phyloP scores from a whole-genome alignment of 2,888 invertebrate genomes.

The Dryococelus australis region DNA sequence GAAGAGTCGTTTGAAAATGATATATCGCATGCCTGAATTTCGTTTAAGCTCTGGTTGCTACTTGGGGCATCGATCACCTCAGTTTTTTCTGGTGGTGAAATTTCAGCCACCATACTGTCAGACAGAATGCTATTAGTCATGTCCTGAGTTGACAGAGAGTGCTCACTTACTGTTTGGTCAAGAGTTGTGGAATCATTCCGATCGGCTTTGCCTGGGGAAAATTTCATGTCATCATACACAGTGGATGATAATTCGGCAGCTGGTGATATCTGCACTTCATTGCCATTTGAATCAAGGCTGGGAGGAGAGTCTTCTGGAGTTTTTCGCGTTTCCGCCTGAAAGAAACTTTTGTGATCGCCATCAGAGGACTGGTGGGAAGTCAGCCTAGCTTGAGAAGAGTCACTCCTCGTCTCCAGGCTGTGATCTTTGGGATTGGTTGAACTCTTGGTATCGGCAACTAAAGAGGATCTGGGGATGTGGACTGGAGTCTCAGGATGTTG shows the following conservation, averaged over 20 bases:
- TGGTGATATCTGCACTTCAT: neutral
- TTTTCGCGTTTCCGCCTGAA: neutral
- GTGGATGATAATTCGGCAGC: neutral
- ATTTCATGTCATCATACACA: too few relatives aligned
- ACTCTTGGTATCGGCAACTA: neutral
- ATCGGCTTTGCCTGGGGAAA: neutral
- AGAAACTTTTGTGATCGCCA: neutral
- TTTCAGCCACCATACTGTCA: constrained; percentile 33
- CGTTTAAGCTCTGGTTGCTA: neutral
- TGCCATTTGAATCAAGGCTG: too few relatives aligned
- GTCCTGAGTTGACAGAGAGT: constrained; percentile 50
- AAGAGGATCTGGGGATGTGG: neutral
- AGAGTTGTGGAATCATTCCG: constrained; percentile 39
- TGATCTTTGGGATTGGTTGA: neutral
- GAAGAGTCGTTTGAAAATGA: too few relatives aligned
- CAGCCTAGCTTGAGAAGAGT: neutral
- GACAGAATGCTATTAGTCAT: constrained; percentile 49
- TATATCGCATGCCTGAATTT: neutral
- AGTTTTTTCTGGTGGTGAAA: neutral
- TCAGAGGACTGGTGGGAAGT: neutral
- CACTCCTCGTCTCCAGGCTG: neutral
- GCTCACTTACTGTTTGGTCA: constrained; percentile 49
- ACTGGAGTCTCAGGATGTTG: neutral
- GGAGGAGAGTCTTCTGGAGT: neutral
- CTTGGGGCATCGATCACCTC: neutral